Base-by-base conservation (phyloP, 2,113 vertebrate species). In the Hypanus sabinus region DNA sequence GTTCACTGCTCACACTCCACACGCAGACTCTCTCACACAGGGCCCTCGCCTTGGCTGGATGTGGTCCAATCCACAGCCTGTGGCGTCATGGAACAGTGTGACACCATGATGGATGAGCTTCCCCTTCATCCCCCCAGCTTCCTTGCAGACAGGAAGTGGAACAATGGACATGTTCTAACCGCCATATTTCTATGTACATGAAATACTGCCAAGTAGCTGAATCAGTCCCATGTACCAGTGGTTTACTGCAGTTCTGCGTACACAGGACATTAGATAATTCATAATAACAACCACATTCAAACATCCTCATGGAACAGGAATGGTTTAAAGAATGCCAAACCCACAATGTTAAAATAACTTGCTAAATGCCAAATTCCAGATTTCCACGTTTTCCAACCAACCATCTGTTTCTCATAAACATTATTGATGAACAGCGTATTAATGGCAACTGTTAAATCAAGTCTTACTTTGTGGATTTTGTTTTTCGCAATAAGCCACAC, bases 241-340 rank as follows among this genome's bases (percentile, higher is more conserved):
- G 91, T 73, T 27, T 55, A 46, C 3, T 7, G 90, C 4, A 33
- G 90, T 70, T 20, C 70, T 71, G 33, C 22, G 18, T 30, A 46
- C 36, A 93, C 91, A 93, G 91, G 91, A 73, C 68, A 55, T 93
- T 73, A 73, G 7, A 93, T 93, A 73, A 71, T 73, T 46, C 90
- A 93, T 30, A 27, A 73, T 27, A 24, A 71, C 68, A 27, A 93
- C 90, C 90, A 55, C 91, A 93, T 14, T 73, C 24, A 24, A 30
- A 24, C 24, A 46, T 55, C 91, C 27, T 93, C 68, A 93, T 71
- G 68, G 70, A 46, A 38, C 91, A 27, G 91, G 91, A 93, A 93
- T 73, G 18, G 71, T 73, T 73, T 73, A 22, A 73, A 73, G 6
- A 5, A 27, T 27, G 91, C 91, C 91, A 93, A 93, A 93, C 20